Evolutionary conservation across 2,888 invertebrate species (phyloP), one percentile per base, ranked within the genome.

Genomic region (Aplocera efformata): DNA sequence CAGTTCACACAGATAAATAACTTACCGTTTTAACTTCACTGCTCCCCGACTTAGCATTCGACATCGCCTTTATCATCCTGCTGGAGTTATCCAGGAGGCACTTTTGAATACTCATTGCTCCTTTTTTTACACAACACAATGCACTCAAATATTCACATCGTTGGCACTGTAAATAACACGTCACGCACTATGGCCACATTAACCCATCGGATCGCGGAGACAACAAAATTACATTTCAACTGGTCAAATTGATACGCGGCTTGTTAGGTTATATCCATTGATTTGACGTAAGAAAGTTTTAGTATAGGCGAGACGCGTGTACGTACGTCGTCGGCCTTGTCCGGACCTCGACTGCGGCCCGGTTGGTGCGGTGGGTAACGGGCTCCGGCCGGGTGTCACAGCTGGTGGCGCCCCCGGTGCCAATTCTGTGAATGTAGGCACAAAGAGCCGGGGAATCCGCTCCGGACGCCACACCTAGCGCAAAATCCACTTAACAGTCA

Each of bases 201-300:
- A 71, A 64, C 61, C 71, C 77, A 73, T 78, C 47, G 56, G 53
- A 57, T 53, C 60, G 60, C 44, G 48, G 39, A 51, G 42, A 63
- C 59, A 68, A 70, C 63, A 60, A 61, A 68, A 67, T 81, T 74
- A 83, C 85, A 85, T 84, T 75, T 69, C 74, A 67, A 23, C 53
- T 67, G 53, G 56, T 56, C 53, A 50, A 53, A 51, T 53, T 57
- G 50, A 48, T 51, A 65, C 73, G 70, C 71, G 69, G 47, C 59
- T 58, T 72, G 70, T 86, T 88, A 88, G 85, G 88, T 88, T 88
- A 86, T 86, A 88, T 86, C 88, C 88, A 88, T 86, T 82, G 83
- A 82, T 80, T 81, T 81, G 81, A 82, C 84, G 85, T 86, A 86
- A 85, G 71, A 88, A 88, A 86, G 85, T 88, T 88, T 86, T 68